Evolutionary conservation across 2,888 invertebrate genomes (phyloP), one percentile per base, ranked within the genome.

Genomic region (Platycheirus albimanus): DNA sequence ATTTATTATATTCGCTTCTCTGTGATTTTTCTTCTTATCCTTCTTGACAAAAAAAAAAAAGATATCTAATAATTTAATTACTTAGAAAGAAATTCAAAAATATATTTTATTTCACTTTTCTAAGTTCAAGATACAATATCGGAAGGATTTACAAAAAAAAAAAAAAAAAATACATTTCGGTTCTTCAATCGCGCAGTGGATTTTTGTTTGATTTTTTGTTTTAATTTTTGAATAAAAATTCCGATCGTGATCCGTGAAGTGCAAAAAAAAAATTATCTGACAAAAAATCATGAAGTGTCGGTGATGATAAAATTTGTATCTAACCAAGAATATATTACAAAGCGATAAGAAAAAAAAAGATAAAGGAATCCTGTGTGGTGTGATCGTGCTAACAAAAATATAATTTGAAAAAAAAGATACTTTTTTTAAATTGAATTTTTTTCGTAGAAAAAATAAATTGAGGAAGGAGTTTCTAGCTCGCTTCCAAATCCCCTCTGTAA

Each of bases 21-120:
- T 84, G 74, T 80, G 76, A 84, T 76, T 84, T 80, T 84, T 80
- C 66, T 77, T 80, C 71, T 56, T 76, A 66, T 84, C 77, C 77
- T 71, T 78, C 77, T 83, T 66, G 43, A 54, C 45, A 33, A 33
- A 33, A 33, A 7, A 33, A 33, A 33, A 8, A 33, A 24, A 24
- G 24, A 24, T n/a, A n/a, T n/a, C n/a, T n/a, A n/a, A 24, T 4
- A 24, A 5, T 24, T 24, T 33, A 7, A 33, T 33, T 71, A 70
- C 54, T 75, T 75, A 58, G 36, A 70, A 75, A 66, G 63, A 64
- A 54, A 56, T 70, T 36, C 70, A 41, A 47, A 58, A 41, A 28
- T n/a, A 36, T 20, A 67, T 72, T 67, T 77, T 63, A 64, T 69
- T 78, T 84, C 30, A 24, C 80, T 64, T 45, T 63, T 51, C 58